A percentile compares a stretch with the other conserved stretches of the same genome.
Conservation (phyloP, 2,113 vertebrate species). For the Callospermophilus lateralis region DNA sequence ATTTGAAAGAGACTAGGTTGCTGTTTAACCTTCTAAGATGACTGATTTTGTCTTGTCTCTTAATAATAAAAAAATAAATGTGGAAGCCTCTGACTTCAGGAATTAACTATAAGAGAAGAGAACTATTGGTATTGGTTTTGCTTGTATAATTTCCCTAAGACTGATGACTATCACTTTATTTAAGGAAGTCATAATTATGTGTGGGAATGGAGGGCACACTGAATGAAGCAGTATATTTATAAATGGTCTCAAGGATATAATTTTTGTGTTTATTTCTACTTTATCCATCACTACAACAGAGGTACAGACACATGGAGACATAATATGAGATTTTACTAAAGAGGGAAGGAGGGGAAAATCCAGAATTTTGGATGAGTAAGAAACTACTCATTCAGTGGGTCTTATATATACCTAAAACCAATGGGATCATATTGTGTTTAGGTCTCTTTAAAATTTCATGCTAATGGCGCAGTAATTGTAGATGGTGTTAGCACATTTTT, state of each 20-base stretch:
- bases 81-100: constrained; percentile 6
- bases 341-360: background rate
- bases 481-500: background rate
- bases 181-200: constrained; percentile 42
- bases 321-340: constrained; percentile 25
- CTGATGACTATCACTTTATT: constrained; percentile 40
- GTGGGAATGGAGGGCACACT: constrained; percentile 24
- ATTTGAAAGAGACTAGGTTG: constrained; percentile 48
- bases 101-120: background rate
- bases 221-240: constrained; percentile 49
- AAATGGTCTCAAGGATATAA: constrained; percentile 39
- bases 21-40: constrained; percentile 36
- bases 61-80: constrained; percentile 29
- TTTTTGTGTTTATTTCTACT: constrained; percentile 46
- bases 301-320: background rate
- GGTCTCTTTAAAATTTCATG: constrained; percentile 44
- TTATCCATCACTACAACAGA: background rate
- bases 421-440: background rate
- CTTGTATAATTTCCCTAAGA: constrained; percentile 55
- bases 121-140: constrained; percentile 63
- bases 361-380: background rate
- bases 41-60: constrained; percentile 63
- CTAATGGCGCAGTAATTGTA: background rate
- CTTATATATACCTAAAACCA: constrained; percentile 13
- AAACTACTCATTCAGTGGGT: background rate